Evolutionary conservation across 2,888 invertebrate genomes (phyloP).

Genomic region (Stegana nigrithorax): DNA sequence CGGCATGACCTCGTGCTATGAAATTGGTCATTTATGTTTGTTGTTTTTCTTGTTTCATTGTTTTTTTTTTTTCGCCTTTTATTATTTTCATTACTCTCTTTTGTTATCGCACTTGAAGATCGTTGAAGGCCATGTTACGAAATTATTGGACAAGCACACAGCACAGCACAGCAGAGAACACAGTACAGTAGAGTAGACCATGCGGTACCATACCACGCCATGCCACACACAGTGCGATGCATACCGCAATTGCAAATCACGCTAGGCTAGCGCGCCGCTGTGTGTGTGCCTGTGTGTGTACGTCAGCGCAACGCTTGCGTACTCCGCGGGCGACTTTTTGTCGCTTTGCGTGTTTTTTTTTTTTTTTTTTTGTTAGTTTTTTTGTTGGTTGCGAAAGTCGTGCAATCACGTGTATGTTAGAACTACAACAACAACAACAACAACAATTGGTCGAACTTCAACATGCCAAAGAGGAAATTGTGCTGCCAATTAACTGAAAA

Average conservation of each 20-base stretch:
- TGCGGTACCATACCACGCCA: too few species aligned
- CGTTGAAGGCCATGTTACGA: constrained; percentile 62
- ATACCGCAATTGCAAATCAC: constrained; percentile 6
- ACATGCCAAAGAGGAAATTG: constrained; percentile 15
- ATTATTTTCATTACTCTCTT: constrained; percentile 28
- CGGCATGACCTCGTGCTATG: not conserved
- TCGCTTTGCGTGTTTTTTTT: constrained; percentile 5
- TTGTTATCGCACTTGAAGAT: constrained; percentile 51
- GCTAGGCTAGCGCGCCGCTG: not conserved
- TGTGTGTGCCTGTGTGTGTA: too few species aligned
- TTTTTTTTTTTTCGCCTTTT: not conserved
- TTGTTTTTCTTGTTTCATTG: not conserved
- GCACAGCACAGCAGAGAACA: not conserved
- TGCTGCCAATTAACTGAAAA: constrained; percentile 56
- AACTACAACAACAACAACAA: too few species aligned
- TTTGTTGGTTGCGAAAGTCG: too few species aligned
- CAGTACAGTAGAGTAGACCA: too few species aligned
- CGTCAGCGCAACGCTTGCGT: too few species aligned
- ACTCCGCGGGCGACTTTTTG: too few species aligned
- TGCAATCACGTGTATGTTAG: too few species aligned
- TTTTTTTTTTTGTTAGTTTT: not conserved
- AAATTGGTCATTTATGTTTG: constrained; percentile 5
- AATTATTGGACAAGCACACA: constrained; percentile 49
- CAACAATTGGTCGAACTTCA: too few species aligned
- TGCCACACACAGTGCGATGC: constrained; percentile 9